phyloP scores from a whole-genome alignment of 2,113 vertebrate species.

The Catharus minimus region DNA sequence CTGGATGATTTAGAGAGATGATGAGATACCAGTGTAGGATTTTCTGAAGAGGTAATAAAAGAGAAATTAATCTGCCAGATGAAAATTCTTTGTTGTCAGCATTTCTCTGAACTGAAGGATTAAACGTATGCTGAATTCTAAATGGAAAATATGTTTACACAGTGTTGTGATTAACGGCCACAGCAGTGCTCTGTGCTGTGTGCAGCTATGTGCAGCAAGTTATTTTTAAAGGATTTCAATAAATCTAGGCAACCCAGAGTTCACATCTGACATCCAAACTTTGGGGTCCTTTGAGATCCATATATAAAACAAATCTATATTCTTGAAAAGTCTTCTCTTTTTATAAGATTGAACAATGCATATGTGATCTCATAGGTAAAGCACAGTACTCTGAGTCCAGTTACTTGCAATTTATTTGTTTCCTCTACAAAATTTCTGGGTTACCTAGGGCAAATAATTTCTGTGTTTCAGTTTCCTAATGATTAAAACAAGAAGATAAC shows the following conservation, averaged over 20 bases:
- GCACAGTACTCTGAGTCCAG: not conserved
- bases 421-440: not conserved
- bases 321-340: not conserved
- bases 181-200: not conserved
- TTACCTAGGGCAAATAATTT: not conserved
- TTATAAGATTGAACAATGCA: not conserved
- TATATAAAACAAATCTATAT: not conserved
- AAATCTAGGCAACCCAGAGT: not conserved
- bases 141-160: constrained; percentile 1
- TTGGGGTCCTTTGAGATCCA: not conserved
- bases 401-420: not conserved
- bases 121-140: not conserved
- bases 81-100: not conserved
- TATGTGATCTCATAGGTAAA: not conserved
- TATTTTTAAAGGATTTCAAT: not conserved
- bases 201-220: not conserved
- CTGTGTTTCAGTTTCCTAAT: not conserved
- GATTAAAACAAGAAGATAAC: not conserved
- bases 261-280: not conserved
- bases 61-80: not conserved
- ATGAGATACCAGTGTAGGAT: not conserved
- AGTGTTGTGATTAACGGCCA: not conserved
- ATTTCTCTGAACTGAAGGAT: not conserved
- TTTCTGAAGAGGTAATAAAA: not conserved
- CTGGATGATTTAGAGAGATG: not conserved